phyloP scores from a whole-genome alignment of 2,888 invertebrate species.

The Stenoptilia bipunctidactyla region DNA sequence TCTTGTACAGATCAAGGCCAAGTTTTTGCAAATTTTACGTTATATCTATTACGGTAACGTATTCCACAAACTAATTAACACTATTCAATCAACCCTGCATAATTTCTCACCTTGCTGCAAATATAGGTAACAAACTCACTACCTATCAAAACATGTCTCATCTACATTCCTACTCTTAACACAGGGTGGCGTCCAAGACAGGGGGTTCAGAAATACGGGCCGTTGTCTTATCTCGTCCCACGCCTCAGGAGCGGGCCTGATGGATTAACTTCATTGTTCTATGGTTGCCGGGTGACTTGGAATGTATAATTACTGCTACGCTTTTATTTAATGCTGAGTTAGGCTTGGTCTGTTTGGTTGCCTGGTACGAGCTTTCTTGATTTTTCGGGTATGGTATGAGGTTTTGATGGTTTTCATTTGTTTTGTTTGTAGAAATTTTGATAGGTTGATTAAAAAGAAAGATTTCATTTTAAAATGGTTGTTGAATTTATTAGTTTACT shows the following conservation, averaged over 20 bases:
- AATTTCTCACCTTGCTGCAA: no score
- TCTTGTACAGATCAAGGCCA: no score
- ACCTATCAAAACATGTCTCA: no score
- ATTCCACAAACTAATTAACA: no score
- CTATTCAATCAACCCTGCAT: no score
- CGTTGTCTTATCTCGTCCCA: conserved; percentile 66
- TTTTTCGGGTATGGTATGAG: background rate
- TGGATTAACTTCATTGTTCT: conserved; percentile 71
- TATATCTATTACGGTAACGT: no score
- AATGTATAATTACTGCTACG: conserved; percentile 61
- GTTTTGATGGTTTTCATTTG: background rate
- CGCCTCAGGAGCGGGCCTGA: conserved; percentile 62
- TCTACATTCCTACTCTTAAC: conserved; percentile 22
- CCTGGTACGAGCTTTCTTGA: background rate
- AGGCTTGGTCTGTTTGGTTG: conserved; percentile 1
- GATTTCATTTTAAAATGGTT: no score
- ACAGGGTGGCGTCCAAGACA: conserved; percentile 50
- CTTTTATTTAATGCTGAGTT: conserved; percentile 23
- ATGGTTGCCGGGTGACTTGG: conserved; percentile 58
- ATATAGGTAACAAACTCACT: conserved; percentile 2
- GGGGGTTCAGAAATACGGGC: conserved; percentile 41
- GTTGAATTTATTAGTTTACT: no score
- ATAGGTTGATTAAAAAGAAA: no score
- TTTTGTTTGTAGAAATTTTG: no score
- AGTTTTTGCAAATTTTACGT: no score